Evolutionary conservation across 2,113 vertebrate genomes (phyloP).

Genomic region (Oreochromis aureus): DNA sequence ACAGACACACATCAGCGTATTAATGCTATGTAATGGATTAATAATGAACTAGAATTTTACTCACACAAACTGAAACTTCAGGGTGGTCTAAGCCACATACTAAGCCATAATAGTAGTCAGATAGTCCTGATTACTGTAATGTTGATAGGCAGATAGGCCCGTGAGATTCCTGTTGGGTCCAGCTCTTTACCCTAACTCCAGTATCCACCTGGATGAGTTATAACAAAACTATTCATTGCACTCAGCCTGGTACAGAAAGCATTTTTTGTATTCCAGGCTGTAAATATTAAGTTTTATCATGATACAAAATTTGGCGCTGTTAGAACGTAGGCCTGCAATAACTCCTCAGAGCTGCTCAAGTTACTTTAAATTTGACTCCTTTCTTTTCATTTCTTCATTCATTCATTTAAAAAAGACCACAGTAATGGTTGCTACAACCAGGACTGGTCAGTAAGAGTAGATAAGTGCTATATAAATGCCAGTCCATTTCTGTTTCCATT

Average conservation of each 20-base stretch:
- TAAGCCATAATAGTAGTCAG: background rate
- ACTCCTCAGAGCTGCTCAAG: background rate
- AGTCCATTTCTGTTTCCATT: background rate
- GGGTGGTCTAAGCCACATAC: background rate
- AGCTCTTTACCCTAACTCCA: background rate
- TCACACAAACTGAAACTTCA: background rate
- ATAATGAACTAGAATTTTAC: background rate
- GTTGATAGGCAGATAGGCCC: background rate
- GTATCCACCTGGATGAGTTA: background rate
- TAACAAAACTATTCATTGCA: background rate
- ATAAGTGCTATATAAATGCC: background rate
- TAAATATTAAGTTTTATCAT: background rate
- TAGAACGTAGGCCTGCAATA: background rate
- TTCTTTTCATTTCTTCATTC: background rate
- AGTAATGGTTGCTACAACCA: background rate
- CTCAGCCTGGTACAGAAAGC: background rate
- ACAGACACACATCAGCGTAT: background rate
- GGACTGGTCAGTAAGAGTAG: background rate
- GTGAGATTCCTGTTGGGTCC: background rate
- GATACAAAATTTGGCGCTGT: background rate
- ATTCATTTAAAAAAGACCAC: background rate
- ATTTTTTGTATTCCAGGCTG: background rate
- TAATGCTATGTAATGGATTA: background rate
- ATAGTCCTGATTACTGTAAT: background rate
- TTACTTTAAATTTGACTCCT: background rate